Conservation (phyloP, 2,888 invertebrate species). For the Sminthurinus aureus region DNA sequence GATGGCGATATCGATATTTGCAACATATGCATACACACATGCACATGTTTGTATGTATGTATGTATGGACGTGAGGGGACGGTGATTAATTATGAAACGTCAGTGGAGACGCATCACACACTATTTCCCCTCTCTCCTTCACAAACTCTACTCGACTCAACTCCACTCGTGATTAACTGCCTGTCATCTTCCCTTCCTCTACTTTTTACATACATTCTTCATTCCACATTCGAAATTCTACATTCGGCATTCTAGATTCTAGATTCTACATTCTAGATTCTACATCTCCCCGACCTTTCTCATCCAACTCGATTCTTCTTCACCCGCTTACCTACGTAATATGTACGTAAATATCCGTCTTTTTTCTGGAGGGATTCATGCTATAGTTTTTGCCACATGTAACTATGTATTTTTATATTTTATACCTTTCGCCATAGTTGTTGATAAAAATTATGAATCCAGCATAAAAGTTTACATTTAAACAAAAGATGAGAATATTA, state of each 20-base stretch:
- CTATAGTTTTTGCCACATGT: no score
- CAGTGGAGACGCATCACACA: constrained; percentile 52
- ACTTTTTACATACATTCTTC: background rate
- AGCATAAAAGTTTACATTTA: no score
- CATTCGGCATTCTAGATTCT: no score
- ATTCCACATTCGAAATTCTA: background rate
- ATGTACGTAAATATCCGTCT: no score
- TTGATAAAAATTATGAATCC: no score
- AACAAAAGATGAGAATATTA: no score
- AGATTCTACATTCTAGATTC: background rate
- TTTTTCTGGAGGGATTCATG: no score
- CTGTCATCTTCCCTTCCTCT: constrained; percentile 56
- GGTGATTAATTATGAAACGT: constrained; percentile 59
- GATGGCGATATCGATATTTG: background rate
- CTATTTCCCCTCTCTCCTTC: constrained; percentile 47
- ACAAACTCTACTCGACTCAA: constrained; percentile 45
- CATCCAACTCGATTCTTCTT: constrained; percentile 16
- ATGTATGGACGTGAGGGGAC: constrained; percentile 7
- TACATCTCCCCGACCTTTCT: background rate
- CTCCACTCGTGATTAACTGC: constrained; percentile 57
- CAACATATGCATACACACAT: no score
- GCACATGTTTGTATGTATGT: background rate
- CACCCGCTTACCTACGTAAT: background rate
- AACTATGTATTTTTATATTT: no score
- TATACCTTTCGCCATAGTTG: no score